These are phyloP conservation scores for Enteromius treurensis DNA, from an alignment of 2,797 vertebrate genomes.

Conservation along the genomic window DNA sequence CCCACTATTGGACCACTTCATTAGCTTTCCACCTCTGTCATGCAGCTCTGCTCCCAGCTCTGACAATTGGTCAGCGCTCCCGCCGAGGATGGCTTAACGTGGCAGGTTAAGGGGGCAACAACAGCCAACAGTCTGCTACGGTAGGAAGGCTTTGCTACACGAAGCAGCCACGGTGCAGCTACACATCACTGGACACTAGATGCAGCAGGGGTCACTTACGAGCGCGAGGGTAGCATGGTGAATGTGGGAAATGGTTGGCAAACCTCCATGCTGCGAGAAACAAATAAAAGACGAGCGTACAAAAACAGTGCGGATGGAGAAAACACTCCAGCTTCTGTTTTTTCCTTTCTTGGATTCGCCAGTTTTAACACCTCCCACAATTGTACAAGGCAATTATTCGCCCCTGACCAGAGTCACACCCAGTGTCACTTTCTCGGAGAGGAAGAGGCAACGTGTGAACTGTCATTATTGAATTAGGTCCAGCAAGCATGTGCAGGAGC, in stretches of 20 bases:
- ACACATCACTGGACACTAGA: conserved; percentile 6
- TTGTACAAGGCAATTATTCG: conserved; percentile 25
- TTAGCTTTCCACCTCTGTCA: conserved; percentile 86
- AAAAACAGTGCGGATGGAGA: neutral
- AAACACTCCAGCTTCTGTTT: neutral
- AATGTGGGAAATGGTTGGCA: conserved; percentile 16
- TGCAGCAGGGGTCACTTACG: conserved; percentile 5
- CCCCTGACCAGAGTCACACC: conserved; percentile 32
- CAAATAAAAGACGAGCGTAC: conserved; percentile 15
- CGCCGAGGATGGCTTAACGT: conserved; percentile 62
- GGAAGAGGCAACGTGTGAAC: conserved; percentile 63
- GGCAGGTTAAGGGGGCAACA: conserved; percentile 77
- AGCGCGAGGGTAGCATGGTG: neutral
- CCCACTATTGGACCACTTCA: conserved; percentile 83
- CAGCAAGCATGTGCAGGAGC: conserved; percentile 63
- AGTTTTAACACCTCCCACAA: conserved; percentile 13
- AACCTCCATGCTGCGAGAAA: neutral
- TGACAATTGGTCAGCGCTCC: conserved; percentile 78
- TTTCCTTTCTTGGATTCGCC: neutral
- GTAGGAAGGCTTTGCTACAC: conserved; percentile 36
- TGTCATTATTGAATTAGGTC: conserved; percentile 77
- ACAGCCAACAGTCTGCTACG: conserved; percentile 70
- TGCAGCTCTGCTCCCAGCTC: conserved; percentile 75
- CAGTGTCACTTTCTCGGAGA: conserved; percentile 22
- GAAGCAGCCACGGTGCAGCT: conserved; percentile 25